These are phyloP conservation scores for Dysdera silvatica DNA, from an alignment of 1,140 invertebrate genomes.

Conservation along the genomic window DNA sequence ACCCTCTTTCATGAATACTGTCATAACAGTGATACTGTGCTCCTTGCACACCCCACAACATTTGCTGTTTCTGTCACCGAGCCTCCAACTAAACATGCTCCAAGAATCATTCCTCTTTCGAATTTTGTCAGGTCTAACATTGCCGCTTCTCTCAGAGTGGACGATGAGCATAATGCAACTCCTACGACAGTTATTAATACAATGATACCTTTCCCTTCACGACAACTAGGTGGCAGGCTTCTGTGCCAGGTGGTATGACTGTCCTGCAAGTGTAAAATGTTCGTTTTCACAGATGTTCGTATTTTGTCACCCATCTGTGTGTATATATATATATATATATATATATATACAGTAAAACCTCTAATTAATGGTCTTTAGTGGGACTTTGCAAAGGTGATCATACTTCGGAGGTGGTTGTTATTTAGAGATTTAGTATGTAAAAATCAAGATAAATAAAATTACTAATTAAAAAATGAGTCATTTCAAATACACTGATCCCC, in stretches of 20 bases:
- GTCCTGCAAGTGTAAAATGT: no score
- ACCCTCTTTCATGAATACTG: constrained; percentile 3
- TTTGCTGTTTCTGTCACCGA: constrained; percentile 9
- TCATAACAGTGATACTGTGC: constrained; percentile 1
- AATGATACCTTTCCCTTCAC: not conserved
- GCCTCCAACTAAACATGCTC: not conserved
- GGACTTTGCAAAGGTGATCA: no score
- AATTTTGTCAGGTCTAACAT: constrained; percentile 4
- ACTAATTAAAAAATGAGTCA: no score
- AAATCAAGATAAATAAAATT: no score
- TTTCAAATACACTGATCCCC: no score
- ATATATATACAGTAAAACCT: no score
- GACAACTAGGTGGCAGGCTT: not conserved
- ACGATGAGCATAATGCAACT: constrained; percentile 1
- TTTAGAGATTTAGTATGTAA: no score
- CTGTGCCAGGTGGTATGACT: not conserved
- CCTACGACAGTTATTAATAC: not conserved
- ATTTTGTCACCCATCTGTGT: no score
- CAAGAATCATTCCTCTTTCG: constrained; percentile 7
- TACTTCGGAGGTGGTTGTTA: no score
- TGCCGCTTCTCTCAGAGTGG: not conserved
- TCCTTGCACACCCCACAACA: not conserved
- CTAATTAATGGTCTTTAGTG: no score
- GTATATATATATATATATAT: no score
- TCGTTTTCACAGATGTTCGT: no score